Evolutionary conservation across 2,797 vertebrate genomes (phyloP), one percentile per base, ranked within the genome.

Genomic region (Coccyzus lansbergi): DNA sequence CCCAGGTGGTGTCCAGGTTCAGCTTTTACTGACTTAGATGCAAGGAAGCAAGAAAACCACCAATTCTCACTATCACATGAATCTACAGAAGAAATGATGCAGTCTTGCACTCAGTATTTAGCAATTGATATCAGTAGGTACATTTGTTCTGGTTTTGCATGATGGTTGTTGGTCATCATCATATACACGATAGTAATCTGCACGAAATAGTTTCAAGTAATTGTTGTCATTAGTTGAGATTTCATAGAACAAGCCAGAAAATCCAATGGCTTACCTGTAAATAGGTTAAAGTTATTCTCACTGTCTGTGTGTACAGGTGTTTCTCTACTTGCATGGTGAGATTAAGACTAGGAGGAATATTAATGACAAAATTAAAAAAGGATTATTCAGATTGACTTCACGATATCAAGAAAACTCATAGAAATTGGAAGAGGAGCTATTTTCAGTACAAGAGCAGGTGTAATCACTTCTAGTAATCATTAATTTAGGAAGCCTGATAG

Each of bases 391-490:
- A 87, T 76, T 68, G 28, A 6, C 48, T 84, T 96, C 44, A 59
- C 53, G 17, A n/a, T 59, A 85, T 46, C 49, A 92, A 90, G 36
- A 94, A 92, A 96, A 74, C 16, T 44, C 21, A 59, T 24, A 86
- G 80, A 68, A 91, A 81, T 64, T 49, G 59, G 36, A 83, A 62
- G 12, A 75, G 40, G 5, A 82, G 17, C 29, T 88, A 49, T 53
- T 95, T 95, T 92, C 80, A 68, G 7, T 56, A 84, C 46, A 80
- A 88, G 25, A 70, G 13, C 24, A 93, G 29, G 25, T 86, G 48
- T 93, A 90, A 80, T 15, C n/a, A 46, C 71, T 90, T 87, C 13
- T 64, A 92, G n/a, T 65, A 85, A 74, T 88, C 48, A 82, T 60
- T 89, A 63, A 81, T 96, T 92, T 81, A 85, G 51, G 38, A 86